A percentile compares a stretch with the other conserved stretches of the same genome.
These are phyloP conservation scores for Coranthus polyacanthus DNA, from an alignment of 2,797 vertebrate species.

Conservation along the genomic window DNA sequence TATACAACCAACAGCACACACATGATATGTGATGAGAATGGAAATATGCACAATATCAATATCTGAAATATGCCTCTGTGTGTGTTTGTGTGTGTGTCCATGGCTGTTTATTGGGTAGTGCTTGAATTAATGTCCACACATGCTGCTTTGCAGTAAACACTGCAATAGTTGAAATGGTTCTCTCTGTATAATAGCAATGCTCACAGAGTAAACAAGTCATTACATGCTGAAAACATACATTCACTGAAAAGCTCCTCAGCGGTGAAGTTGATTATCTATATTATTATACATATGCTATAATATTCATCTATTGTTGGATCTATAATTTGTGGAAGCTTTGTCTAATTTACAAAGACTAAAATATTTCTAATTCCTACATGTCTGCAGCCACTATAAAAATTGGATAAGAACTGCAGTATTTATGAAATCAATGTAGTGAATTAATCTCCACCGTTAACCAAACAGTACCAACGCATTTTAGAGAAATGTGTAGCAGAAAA, in stretches of 20 bases:
- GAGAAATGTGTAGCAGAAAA: not conserved
- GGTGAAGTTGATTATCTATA: not conserved
- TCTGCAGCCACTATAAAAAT: not conserved
- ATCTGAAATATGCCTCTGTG: slow-evolving; percentile 65
- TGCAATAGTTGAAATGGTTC: slow-evolving; percentile 43
- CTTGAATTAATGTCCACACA: slow-evolving; percentile 58
- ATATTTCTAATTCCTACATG: not conserved
- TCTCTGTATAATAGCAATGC: slow-evolving; percentile 10
- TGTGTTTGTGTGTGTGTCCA: slow-evolving; percentile 25
- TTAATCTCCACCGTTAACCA: no score
- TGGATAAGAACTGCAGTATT: not conserved
- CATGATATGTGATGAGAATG: slow-evolving; percentile 79
- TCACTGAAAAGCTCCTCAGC: not conserved
- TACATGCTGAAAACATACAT: slow-evolving; percentile 22
- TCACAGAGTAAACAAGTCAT: slow-evolving; percentile 26
- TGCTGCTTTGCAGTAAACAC: slow-evolving; percentile 50
- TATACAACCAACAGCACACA: slow-evolving; percentile 65
- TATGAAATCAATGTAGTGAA: no score
- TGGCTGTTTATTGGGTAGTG: slow-evolving; percentile 51
- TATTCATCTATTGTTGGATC: not conserved
- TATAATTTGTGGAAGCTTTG: not conserved
- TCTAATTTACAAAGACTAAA: slow-evolving; percentile 5
- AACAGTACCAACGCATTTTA: no score
- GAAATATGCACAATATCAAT: slow-evolving; percentile 71
- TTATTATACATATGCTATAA: not conserved